Conservation (phyloP, 2,113 vertebrate genomes). For the Empidonax alnorum region DNA sequence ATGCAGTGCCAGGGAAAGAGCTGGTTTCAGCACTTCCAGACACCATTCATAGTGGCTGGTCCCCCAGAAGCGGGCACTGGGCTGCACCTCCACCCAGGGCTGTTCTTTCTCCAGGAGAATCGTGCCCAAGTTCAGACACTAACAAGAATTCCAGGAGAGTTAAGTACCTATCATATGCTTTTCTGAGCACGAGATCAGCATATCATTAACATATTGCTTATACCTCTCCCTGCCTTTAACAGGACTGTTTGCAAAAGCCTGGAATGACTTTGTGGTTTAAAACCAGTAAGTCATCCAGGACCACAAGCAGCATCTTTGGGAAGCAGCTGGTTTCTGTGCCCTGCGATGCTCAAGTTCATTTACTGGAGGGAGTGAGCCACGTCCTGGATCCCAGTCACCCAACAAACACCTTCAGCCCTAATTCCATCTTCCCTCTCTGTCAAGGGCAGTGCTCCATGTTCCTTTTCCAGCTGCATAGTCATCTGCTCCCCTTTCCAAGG, state of each 20-base stretch:
- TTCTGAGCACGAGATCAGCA: background rate
- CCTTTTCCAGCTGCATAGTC: background rate
- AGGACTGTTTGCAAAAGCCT: background rate
- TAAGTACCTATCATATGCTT: background rate
- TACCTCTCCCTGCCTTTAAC: background rate
- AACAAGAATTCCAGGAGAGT: background rate
- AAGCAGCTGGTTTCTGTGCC: background rate
- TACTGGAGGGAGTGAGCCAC: background rate
- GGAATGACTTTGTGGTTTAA: background rate
- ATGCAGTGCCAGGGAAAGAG: background rate
- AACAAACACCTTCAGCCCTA: background rate
- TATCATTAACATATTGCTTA: background rate
- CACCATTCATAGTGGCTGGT: fast-evolving
- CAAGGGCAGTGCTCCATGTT: background rate
- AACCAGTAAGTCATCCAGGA: background rate
- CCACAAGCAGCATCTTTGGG: background rate
- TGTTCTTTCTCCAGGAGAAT: background rate
- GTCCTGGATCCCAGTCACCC: fast-evolving
- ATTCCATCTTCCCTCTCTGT: background rate
- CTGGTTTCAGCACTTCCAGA: background rate
- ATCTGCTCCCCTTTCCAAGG: background rate
- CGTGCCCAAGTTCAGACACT: background rate
- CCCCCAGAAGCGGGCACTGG: background rate
- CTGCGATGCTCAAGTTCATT: fast-evolving
- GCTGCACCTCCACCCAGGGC: no score